Conservation (phyloP, 2,113 vertebrate genomes). For the Atrichornis clamosus region DNA sequence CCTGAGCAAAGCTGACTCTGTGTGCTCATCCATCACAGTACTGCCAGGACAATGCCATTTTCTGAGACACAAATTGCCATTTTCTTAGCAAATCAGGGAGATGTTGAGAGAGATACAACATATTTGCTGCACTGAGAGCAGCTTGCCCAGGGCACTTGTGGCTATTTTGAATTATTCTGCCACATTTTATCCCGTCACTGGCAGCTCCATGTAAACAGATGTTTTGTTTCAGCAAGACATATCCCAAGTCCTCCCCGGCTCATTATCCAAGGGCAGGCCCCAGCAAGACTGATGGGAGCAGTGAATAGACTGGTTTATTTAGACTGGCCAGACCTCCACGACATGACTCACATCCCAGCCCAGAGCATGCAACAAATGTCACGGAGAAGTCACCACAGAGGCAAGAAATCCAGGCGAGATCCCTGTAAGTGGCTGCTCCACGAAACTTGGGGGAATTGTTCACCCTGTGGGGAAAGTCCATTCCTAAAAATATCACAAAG, state of each 20-base stretch:
- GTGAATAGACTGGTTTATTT: constrained; percentile 32
- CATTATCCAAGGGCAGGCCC: background rate
- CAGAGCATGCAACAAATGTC: background rate
- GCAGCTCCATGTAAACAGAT: background rate
- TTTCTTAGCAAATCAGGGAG: background rate
- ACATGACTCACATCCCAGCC: background rate
- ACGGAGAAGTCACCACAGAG: background rate
- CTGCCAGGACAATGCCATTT: background rate
- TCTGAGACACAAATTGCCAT: background rate
- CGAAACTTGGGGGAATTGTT: background rate
- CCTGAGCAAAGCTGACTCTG: background rate
- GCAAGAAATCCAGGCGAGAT: background rate
- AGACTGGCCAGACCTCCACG: constrained; percentile 16
- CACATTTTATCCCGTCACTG: background rate
- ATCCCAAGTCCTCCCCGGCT: background rate
- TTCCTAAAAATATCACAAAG: background rate
- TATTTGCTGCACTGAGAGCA: background rate
- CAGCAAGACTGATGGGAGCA: background rate
- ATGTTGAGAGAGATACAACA: background rate
- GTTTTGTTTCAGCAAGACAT: background rate
- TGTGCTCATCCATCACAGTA: fast-evolving
- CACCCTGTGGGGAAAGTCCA: background rate
- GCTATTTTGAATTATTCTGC: background rate
- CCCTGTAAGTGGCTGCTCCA: background rate
- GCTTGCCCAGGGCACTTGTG: background rate